Base-by-base conservation (phyloP, 92 coral and sea anemone species). In the Muricea muricata region DNA sequence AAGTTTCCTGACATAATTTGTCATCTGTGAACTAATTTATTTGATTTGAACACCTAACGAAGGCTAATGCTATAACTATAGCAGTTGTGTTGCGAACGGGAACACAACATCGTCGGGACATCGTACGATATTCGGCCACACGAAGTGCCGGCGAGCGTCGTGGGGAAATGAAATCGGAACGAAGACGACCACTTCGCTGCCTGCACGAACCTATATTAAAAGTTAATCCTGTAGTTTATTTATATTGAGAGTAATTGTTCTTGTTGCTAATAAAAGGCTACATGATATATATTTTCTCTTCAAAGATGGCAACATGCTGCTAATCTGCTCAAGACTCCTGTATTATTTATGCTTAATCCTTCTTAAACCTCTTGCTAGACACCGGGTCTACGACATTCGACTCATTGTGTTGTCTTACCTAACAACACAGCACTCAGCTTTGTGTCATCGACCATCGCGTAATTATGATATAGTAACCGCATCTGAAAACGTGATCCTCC, bases 211-310 rank as follows among this genome's bases (percentile, higher is more conserved):
- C 61, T 52, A 55, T 78, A 78, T 78, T 57, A 78, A 78, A 58
- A 56, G 71, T 78, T 78, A 78, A 78, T 78, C 83, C 83, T 30
- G 10, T 61, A 31, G 83, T 78, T 78, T 39, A 78, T 78, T 78
- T 24, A 30, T 20, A 35, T 48, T 78, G 2, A 52, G 18, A 32
- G 58, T 20, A 58, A 55, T 37, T 24, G 23, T 78, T 37, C 69
- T 50, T 58, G 39, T 78, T 57, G 30, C 41, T 78, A 55, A 78
- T 55, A 58, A 39, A 57, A 30, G 24, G 26, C 37, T 50, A 58
- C 56, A 57, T 78, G 83, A 78, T 78, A 10, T 78, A 78, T 78
- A 58, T 78, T 56, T 75, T 48, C 52, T 75, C 42, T 57, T 56
- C 15, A 56, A 56, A 25, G 81, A 35, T 48, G 18, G 45, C 81